Evolutionary conservation across 2,113 vertebrate genomes (phyloP).

Genomic region (Scomber scombrus): DNA sequence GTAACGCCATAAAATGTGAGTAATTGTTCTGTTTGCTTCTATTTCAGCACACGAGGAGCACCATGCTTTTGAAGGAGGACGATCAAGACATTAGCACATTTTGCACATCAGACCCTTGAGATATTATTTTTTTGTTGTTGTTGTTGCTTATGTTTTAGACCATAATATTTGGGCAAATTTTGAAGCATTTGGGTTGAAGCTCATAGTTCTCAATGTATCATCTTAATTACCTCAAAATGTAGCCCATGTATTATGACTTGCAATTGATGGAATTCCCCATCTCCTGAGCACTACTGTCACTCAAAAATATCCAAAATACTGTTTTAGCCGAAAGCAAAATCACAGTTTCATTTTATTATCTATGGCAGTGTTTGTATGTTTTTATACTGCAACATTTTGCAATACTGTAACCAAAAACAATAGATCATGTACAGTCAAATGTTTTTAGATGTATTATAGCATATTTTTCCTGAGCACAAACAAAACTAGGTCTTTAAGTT

Average conservation of each 20-base stretch:
- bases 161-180: constrained; percentile 33
- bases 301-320: constrained; percentile 21
- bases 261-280: constrained; percentile 10
- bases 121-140: constrained; percentile 12
- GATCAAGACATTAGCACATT: constrained; percentile 87
- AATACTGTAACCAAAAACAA: constrained; percentile 35
- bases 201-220: constrained; percentile 26
- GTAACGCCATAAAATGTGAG: neutral
- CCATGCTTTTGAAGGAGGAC: constrained; percentile 95
- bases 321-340: constrained; percentile 27
- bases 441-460: constrained; percentile 41
- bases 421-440: constrained; percentile 42
- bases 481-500: constrained; percentile 29
- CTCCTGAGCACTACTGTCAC: constrained; percentile 45
- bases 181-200: constrained; percentile 18
- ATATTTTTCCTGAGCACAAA: constrained; percentile 48
- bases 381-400: constrained; percentile 63
- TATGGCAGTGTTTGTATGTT: constrained; percentile 47
- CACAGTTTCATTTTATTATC: constrained; percentile 47
- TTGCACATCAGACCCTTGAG: constrained; percentile 70
- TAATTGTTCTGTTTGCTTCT: constrained; percentile 48
- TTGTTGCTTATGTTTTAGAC: constrained; percentile 36
- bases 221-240: constrained; percentile 58
- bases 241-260: constrained; percentile 29
- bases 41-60: constrained; percentile 95